phyloP scores from a whole-genome alignment of 2,797 vertebrate species.

The Nyctibius grandis region DNA sequence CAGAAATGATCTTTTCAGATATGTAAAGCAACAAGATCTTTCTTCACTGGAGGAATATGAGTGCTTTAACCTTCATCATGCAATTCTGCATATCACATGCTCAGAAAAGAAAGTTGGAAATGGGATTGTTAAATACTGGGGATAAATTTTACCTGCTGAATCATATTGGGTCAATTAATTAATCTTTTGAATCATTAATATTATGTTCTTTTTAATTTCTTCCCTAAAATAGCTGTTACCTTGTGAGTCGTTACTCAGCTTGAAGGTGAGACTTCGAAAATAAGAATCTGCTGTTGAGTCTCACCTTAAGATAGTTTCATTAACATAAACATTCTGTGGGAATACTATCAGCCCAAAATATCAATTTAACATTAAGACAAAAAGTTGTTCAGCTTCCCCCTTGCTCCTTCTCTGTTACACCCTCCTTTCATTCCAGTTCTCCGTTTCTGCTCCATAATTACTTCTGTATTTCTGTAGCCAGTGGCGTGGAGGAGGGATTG shows the following conservation, averaged over 20 bases:
- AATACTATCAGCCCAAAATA: neutral
- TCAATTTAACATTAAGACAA: neutral
- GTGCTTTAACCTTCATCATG: neutral
- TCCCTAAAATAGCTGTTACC: neutral
- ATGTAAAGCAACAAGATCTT: neutral
- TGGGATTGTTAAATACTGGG: neutral
- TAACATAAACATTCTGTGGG: neutral
- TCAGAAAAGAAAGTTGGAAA: neutral
- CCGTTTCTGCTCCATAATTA: neutral
- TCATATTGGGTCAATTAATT: neutral
- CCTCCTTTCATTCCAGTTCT: neutral
- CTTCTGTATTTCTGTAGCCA: neutral
- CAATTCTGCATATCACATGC: neutral
- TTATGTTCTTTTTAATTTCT: neutral
- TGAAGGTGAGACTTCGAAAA: neutral
- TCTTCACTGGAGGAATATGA: neutral
- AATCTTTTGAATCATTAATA: neutral
- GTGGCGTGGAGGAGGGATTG: accelerated
- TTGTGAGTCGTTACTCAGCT: neutral
- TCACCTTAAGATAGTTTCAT: neutral
- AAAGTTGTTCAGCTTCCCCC: neutral
- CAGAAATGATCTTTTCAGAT: neutral
- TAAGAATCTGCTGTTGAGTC: neutral
- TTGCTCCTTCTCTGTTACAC: neutral
- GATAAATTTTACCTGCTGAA: neutral